Conservation (phyloP, 2,113 vertebrate species). For the Ploceus nigricollis region DNA sequence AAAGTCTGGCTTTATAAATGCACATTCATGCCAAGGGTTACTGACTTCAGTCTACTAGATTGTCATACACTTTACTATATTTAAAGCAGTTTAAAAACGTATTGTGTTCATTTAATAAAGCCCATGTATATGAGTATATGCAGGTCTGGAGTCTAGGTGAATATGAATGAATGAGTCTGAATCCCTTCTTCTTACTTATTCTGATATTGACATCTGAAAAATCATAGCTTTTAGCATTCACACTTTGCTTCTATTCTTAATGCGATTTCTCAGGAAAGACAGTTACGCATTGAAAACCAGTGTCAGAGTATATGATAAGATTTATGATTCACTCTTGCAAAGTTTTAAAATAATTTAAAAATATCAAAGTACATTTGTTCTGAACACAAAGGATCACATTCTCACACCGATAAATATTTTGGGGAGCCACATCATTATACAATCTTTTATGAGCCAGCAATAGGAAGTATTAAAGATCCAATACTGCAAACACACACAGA, state of each 20-base stretch:
- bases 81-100: background rate
- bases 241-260: background rate
- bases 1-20: background rate
- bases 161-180: background rate
- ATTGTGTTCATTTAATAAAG: background rate
- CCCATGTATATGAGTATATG: background rate
- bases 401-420: background rate
- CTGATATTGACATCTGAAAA: background rate
- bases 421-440: background rate
- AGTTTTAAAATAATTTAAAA: background rate
- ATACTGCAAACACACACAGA: background rate
- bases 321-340: background rate
- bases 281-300: background rate
- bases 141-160: background rate
- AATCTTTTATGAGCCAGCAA: background rate
- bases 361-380: background rate
- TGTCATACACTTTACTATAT: background rate
- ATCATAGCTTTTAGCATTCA: background rate
- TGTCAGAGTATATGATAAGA: background rate
- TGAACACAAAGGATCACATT: background rate
- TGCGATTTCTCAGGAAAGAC: background rate
- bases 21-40: background rate
- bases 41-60: background rate
- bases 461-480: background rate
- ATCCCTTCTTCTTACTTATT: background rate